Evolutionary conservation across 2,797 vertebrate species (phyloP).

Genomic region (Telmatherina bonti): DNA sequence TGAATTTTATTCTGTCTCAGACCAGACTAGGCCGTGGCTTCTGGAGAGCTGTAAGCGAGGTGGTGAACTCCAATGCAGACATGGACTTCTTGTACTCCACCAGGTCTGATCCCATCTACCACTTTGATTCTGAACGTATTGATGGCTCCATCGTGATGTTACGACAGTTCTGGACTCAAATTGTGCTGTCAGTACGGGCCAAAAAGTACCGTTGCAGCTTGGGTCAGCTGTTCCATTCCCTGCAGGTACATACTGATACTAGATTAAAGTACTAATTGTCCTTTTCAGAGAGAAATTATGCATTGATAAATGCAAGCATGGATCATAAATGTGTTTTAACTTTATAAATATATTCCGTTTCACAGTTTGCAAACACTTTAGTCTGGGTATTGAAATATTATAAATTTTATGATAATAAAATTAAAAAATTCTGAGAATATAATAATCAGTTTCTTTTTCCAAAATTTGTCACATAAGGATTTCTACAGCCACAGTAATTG

Average conservation of each 20-base stretch:
- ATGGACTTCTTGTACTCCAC: conserved; percentile 87
- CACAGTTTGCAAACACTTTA: neutral
- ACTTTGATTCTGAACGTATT: conserved; percentile 88
- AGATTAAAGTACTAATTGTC: neutral
- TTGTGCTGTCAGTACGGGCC: conserved; percentile 75
- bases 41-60: conserved; percentile 86
- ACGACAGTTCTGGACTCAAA: conserved; percentile 78
- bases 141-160: conserved; percentile 72
- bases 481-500: conserved; percentile 95
- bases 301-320: neutral
- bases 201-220: conserved; percentile 82
- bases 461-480: conserved; percentile 76
- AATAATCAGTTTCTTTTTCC: neutral
- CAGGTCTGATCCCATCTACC: conserved; percentile 84
- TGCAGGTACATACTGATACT: conserved; percentile 81
- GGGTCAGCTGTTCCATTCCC: conserved; percentile 85
- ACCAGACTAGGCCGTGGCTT: conserved; percentile 79
- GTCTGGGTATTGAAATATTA: neutral
- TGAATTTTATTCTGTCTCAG: conserved; percentile 42
- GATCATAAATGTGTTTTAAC: neutral
- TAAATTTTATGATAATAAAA: no score
- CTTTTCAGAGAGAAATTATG: neutral
- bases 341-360: neutral
- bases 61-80: conserved; percentile 85
- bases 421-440: neutral